Conservation (phyloP, 2,797 vertebrate genomes). For the Oreonectes daqikongensis region DNA sequence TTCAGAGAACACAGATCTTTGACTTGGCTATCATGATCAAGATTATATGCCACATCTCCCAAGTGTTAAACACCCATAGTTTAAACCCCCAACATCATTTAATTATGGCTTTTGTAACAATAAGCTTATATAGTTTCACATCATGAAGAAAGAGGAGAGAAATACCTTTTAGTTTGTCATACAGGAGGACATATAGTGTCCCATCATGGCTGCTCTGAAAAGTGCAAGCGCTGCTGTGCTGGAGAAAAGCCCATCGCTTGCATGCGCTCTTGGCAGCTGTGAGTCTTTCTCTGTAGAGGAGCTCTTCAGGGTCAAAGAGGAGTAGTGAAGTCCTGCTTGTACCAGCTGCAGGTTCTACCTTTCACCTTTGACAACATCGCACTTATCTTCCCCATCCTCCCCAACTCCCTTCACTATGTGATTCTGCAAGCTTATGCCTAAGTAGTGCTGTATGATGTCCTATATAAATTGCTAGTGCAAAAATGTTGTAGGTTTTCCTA, state of each 20-base stretch:
- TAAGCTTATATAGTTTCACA: neutral
- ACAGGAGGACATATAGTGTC: neutral
- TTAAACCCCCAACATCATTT: neutral
- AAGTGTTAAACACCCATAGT: neutral
- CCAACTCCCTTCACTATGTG: neutral
- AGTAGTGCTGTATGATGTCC: neutral
- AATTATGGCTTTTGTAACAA: neutral
- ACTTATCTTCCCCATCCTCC: slow-evolving; percentile 35
- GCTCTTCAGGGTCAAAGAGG: slow-evolving; percentile 50
- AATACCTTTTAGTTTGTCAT: neutral
- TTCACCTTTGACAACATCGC: slow-evolving; percentile 23
- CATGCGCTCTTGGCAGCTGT: slow-evolving; percentile 54
- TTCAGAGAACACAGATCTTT: too few species aligned
- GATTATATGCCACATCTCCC: neutral
- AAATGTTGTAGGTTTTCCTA: neutral
- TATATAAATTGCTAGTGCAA: slow-evolving; percentile 3
- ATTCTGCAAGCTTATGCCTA: neutral
- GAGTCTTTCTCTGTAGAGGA: slow-evolving; percentile 28
- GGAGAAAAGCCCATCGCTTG: slow-evolving; percentile 37
- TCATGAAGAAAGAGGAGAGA: neutral
- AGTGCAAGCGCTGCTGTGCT: neutral
- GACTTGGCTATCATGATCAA: neutral
- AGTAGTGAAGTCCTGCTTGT: slow-evolving; percentile 47
- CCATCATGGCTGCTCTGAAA: neutral
- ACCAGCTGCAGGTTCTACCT: slow-evolving; percentile 41